These are phyloP conservation scores for Hozukius guyotensis DNA, from an alignment of 2,797 vertebrate genomes.

Conservation along the genomic window DNA sequence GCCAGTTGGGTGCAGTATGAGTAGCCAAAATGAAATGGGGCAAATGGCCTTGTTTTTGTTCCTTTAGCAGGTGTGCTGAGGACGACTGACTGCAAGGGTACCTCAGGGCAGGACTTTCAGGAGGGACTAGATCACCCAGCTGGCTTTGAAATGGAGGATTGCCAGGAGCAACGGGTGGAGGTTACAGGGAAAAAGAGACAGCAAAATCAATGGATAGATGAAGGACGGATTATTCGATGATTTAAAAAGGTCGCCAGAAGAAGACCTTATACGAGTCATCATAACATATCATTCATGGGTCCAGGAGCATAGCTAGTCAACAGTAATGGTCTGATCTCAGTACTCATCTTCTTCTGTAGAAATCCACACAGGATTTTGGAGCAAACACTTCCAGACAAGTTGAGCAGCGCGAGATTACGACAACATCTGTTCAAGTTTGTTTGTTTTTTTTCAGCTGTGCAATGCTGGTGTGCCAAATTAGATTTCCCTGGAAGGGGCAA, in stretches of 20 bases:
- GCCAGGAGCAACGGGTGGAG: neutral
- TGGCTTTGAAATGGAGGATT: neutral
- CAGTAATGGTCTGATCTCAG: neutral
- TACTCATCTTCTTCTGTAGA: neutral
- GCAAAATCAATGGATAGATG: neutral
- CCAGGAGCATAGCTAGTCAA: neutral
- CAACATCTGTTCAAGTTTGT: constrained; percentile 28
- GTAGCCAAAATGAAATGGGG: neutral
- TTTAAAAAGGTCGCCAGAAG: neutral
- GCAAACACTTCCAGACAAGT: constrained; percentile 21
- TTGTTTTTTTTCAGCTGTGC: constrained; percentile 3
- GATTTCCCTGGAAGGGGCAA: constrained; percentile 7
- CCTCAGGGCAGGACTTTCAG: neutral
- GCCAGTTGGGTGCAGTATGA: neutral
- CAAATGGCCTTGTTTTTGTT: neutral
- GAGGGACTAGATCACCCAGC: neutral
- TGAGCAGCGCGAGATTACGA: constrained; percentile 36
- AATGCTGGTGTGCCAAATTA: constrained; percentile 11
- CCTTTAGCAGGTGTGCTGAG: neutral
- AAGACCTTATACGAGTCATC: neutral
- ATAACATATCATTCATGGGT: neutral
- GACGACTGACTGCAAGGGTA: neutral
- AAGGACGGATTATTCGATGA: neutral
- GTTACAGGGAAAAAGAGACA: neutral
- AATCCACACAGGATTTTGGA: constrained; percentile 2